Evolutionary conservation across 2,888 invertebrate genomes (phyloP), one percentile per base, ranked within the genome.

Genomic region (Dryadula phaetusa): DNA sequence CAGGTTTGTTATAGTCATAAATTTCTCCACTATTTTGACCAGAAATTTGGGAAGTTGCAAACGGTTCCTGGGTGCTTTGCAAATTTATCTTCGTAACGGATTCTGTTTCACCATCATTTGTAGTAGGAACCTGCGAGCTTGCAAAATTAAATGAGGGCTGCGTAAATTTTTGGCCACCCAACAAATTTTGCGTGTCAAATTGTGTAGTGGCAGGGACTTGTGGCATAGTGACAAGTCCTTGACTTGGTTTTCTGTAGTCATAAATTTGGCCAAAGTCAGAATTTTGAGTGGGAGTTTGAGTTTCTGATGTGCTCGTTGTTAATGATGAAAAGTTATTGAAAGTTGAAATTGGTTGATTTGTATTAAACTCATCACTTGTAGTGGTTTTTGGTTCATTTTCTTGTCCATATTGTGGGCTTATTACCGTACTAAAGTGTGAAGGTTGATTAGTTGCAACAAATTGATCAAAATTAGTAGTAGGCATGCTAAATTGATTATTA

Each of bases 1-100:
- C 18, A 20, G 72, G 74, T 70, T 72, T 74, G 4, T 66, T 66
- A 47, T 72, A 74, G 40, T 72, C 67, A 28, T 72, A 70, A 6
- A 70, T 10, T 63, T 62, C 67, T n/a, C 66, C 70, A 49, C 1
- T 49, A 28, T 8, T 58, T 52, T 58, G 42, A 28, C 58, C 56
- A 3, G n/a, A 52, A 20, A 18, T 22, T 12, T 63, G 42, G n/a
- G 49, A 12, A 42, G 16, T 37, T 0, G 58, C 8, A n/a, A 42
- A 44, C 28, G 49, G 14, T 52, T 60, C 47, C 25, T 18, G 32
- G 6, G 42, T 18, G 22, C 44, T 54, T 8, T 44, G 20, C 5
- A 53, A 47, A 12, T 28, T 28, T 32, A 16, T 7, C 28, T 52
- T 28, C 16, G 52, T 52, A 5, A 28, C 52, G 16, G 28, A 52